Evolutionary conservation across 2,113 vertebrate species (phyloP).

Genomic region (Zootoca vivipara): DNA sequence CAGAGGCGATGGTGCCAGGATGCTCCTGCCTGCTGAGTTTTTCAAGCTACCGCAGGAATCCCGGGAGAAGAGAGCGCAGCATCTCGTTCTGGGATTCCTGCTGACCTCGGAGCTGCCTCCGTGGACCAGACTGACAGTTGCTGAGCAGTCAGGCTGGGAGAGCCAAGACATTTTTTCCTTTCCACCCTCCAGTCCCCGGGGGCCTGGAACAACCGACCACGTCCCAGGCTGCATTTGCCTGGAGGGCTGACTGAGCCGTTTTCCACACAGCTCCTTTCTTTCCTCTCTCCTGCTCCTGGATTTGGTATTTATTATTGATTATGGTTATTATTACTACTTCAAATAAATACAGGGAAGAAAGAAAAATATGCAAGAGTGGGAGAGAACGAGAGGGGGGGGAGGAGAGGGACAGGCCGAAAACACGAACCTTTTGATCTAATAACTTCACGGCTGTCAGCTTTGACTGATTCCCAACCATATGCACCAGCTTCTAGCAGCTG

Average conservation of each 20-base stretch:
- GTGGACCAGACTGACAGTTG: background rate
- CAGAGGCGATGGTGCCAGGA: background rate
- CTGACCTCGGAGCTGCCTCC: background rate
- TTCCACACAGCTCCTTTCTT: no score
- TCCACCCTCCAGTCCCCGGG: background rate
- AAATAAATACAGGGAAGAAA: background rate
- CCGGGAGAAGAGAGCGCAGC: background rate
- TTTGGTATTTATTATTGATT: background rate
- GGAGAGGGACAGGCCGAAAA: background rate
- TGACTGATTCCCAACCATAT: background rate
- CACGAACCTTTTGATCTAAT: background rate
- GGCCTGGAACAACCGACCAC: background rate
- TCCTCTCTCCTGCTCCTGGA: background rate
- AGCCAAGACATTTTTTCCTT: background rate
- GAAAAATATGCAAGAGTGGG: background rate
- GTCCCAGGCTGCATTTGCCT: background rate
- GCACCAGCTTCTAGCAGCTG: no score
- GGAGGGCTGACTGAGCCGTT: background rate
- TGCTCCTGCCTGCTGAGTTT: background rate
- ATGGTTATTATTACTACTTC: background rate
- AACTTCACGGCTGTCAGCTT: background rate
- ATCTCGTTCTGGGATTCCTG: background rate
- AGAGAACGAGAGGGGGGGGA: background rate
- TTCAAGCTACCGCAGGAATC: background rate
- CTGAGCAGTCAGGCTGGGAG: background rate